These are phyloP conservation scores for Cyanocitta stelleri DNA, from an alignment of 2,113 vertebrate genomes.

Conservation along the genomic window DNA sequence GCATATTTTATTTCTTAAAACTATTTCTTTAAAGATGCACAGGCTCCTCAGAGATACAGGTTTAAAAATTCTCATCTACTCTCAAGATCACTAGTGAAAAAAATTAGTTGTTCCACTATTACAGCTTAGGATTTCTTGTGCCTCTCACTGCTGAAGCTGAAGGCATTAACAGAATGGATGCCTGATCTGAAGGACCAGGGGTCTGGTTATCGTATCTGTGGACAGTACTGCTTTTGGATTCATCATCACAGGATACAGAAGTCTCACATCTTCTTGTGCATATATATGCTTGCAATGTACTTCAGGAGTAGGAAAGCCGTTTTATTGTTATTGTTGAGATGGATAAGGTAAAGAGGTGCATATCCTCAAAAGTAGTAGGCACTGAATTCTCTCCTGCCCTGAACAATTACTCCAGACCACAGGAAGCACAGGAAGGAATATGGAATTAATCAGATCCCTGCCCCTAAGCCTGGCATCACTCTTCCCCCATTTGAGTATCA, in stretches of 20 bases:
- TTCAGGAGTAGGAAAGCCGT: background rate
- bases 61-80: background rate
- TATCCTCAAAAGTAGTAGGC: background rate
- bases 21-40: conserved; percentile 44
- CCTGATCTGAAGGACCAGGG: background rate
- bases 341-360: background rate
- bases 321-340: background rate
- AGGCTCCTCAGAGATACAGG: background rate
- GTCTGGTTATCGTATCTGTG: background rate
- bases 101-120: background rate
- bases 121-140: background rate
- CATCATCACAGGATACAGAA: background rate
- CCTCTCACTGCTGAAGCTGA: background rate
- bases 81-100: background rate
- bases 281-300: background rate
- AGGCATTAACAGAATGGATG: background rate
- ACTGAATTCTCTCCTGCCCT: background rate
- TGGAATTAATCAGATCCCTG: background rate
- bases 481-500: background rate
- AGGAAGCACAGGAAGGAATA: background rate
- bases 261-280: background rate
- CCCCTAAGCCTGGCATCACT: background rate
- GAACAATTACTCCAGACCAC: background rate
- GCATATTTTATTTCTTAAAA: conserved; percentile 62
- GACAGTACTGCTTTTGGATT: background rate